Percentiles rank a stretch among this genome's conserved stretches.
phyloP scores from a whole-genome alignment of 2,797 vertebrate genomes.

The Sphenopsis melanotis region DNA sequence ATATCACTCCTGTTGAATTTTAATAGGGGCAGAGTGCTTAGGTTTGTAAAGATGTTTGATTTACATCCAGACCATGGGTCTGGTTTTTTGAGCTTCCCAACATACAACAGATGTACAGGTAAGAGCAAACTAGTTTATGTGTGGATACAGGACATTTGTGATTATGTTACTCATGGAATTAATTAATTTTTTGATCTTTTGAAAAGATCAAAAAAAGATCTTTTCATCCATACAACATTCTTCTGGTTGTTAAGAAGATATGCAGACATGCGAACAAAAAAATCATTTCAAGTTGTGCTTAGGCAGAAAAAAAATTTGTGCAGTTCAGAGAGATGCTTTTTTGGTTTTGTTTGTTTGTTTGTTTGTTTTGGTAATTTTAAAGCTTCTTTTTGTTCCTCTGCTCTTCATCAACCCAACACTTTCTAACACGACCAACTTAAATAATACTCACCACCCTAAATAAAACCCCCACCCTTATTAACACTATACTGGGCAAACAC shows the following conservation, averaged over 20 bases:
- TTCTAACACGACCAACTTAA: background rate
- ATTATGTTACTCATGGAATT: background rate
- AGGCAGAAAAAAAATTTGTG: background rate
- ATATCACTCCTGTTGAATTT: background rate
- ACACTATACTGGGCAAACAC: background rate
- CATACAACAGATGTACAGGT: background rate
- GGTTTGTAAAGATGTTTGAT: background rate
- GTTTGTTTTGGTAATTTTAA: background rate
- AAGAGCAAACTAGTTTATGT: background rate
- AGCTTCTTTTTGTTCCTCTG: background rate
- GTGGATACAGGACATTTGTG: background rate
- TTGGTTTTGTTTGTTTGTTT: background rate
- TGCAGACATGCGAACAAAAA: background rate
- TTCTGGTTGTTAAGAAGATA: background rate
- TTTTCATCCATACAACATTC: background rate
- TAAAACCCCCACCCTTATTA: rapidly evolving
- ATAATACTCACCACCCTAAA: background rate
- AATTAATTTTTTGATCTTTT: no score
- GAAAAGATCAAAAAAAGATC: background rate
- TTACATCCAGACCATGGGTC: background rate
- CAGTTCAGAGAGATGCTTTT: background rate
- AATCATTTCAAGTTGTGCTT: background rate
- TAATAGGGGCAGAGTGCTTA: background rate
- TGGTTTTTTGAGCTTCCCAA: background rate
- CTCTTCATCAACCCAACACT: background rate